Conservation (phyloP, 2,797 vertebrate species). For the Acipenser oxyrinchus region DNA sequence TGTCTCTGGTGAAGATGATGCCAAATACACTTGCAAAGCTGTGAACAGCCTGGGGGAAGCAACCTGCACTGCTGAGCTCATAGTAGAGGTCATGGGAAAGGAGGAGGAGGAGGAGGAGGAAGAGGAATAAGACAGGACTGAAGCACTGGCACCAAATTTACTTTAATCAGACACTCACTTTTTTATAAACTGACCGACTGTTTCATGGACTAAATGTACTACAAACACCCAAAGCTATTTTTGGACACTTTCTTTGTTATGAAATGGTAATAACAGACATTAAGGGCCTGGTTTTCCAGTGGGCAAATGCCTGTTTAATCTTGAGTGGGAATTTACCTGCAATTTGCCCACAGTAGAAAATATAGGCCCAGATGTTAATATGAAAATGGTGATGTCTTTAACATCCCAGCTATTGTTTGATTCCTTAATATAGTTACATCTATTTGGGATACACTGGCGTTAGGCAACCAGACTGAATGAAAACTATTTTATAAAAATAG, state of each 20-base stretch:
- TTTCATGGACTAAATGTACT: conserved; percentile 5
- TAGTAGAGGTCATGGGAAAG: conserved; percentile 89
- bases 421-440: conserved; percentile 24
- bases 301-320: no score
- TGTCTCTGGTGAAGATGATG: conserved; percentile 86
- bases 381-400: conserved; percentile 26
- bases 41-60: conserved; percentile 90
- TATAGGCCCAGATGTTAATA: conserved; percentile 19
- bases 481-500: conserved; percentile 25
- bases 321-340: no score
- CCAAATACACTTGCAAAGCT: conserved; percentile 95
- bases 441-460: conserved; percentile 21
- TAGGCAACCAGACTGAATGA: conserved; percentile 33
- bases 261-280: conserved; percentile 16
- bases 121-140: conserved; percentile 62
- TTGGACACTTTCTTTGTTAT: conserved; percentile 31
- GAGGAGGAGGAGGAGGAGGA: conserved; percentile 69
- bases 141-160: conserved; percentile 38
- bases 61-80: conserved; percentile 87
- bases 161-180: conserved; percentile 20
- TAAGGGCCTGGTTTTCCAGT: no score
- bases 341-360: no score
- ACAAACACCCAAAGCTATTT: conserved; percentile 22
- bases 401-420: conserved; percentile 51
- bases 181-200: conserved; percentile 19